Conservation (phyloP, 2,113 vertebrate species). For the Typhlomys cinereus region DNA sequence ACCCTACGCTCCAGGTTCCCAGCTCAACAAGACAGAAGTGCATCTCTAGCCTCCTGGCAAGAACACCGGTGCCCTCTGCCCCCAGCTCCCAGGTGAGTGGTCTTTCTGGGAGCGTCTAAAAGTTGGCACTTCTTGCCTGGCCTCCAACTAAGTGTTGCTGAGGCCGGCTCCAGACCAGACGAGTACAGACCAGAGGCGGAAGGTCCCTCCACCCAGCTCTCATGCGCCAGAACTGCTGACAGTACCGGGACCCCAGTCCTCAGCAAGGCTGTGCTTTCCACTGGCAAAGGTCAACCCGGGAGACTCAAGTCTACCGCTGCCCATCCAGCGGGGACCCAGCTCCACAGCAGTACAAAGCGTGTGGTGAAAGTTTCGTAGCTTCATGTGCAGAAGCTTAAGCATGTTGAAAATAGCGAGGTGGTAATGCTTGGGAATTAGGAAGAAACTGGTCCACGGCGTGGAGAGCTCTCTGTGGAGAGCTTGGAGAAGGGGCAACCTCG, state of each 20-base stretch:
- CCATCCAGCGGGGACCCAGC: neutral
- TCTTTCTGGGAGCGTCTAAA: neutral
- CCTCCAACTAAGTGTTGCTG: neutral
- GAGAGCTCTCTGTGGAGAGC: neutral
- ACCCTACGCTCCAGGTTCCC: too few species aligned
- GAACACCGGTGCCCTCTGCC: neutral
- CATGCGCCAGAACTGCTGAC: neutral
- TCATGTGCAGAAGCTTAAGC: neutral
- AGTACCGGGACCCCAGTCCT: neutral
- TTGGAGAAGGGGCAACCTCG: neutral
- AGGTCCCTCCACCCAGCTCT: neutral
- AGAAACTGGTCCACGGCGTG: neutral
- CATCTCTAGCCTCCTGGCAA: neutral
- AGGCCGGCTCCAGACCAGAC: neutral
- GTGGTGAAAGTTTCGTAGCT: neutral
- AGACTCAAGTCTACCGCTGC: neutral
- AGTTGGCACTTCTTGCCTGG: neutral
- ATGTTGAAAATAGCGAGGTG: neutral
- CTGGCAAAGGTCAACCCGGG: neutral
- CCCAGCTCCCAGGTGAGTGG: neutral
- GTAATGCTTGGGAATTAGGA: neutral
- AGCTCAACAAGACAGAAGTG: neutral
- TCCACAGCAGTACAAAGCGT: neutral
- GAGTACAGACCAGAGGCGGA: neutral
- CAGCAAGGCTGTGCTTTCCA: neutral